Conservation (phyloP, 2,888 invertebrate species). For the Chorisops tibialis region DNA sequence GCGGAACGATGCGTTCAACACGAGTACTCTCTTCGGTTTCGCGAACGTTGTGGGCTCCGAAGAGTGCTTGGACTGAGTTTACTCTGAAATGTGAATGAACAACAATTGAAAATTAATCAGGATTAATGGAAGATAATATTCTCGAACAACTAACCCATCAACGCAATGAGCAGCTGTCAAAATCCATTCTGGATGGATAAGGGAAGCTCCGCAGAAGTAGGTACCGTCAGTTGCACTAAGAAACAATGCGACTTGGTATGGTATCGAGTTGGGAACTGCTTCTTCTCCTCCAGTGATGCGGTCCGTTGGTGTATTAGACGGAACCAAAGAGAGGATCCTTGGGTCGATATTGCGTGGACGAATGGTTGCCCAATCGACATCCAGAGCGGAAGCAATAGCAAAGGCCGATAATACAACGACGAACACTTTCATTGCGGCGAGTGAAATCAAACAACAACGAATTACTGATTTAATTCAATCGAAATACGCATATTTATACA, state of each 20-base stretch:
- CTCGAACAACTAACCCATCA: background rate
- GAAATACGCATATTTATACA: background rate
- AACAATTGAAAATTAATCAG: background rate
- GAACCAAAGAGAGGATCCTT: no score
- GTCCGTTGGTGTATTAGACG: background rate
- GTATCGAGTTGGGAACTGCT: background rate
- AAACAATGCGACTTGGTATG: conserved; percentile 6
- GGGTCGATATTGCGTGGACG: no score
- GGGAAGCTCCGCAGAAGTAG: background rate
- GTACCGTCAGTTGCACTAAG: background rate
- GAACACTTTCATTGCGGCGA: background rate
- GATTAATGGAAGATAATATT: background rate
- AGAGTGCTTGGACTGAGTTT: background rate
- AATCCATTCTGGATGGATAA: background rate
- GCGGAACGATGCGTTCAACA: background rate
- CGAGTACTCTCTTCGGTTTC: background rate
- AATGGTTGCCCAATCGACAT: no score
- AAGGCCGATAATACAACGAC: background rate
- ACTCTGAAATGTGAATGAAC: background rate
- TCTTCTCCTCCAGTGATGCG: background rate
- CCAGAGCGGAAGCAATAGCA: background rate
- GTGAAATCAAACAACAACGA: background rate
- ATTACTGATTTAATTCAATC: background rate
- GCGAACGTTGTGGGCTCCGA: background rate
- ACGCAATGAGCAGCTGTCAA: conserved; percentile 15